phyloP scores from a whole-genome alignment of 2,888 invertebrate species.

The Actias luna region DNA sequence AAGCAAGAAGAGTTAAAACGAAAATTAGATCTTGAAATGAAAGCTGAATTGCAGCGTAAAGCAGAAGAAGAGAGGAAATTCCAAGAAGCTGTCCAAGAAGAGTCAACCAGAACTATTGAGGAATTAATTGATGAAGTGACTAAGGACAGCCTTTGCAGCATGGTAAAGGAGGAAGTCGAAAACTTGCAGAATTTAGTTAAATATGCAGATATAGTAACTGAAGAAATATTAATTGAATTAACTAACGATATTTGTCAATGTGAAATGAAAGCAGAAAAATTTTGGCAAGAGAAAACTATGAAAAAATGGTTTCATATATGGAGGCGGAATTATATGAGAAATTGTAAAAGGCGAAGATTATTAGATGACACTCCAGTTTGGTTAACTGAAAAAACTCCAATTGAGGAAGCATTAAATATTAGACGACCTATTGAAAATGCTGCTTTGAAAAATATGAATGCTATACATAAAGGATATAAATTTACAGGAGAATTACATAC shows the following conservation, averaged over 20 bases:
- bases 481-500: conserved; percentile 61
- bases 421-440: conserved; percentile 54
- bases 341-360: conserved; percentile 58
- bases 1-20: conserved; percentile 54
- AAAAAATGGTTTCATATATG: conserved; percentile 67
- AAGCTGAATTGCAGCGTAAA: conserved; percentile 56
- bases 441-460: conserved; percentile 65
- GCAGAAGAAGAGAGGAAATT: conserved; percentile 60
- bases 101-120: conserved; percentile 54
- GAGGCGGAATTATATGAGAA: conserved; percentile 57
- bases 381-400: conserved; percentile 59
- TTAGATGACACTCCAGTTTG: conserved; percentile 73
- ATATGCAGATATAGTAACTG: conserved; percentile 47
- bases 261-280: conserved; percentile 66
- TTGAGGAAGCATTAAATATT: conserved; percentile 58
- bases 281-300: conserved; percentile 56
- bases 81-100: conserved; percentile 59
- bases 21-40: conserved; percentile 59
- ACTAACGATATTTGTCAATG: conserved; percentile 54
- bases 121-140: conserved; percentile 58
- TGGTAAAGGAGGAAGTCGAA: conserved; percentile 58
- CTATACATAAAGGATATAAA: conserved; percentile 63
- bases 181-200: conserved; percentile 47
- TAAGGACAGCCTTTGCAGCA: conserved; percentile 45
- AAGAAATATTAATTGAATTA: conserved; percentile 55